Conservation (phyloP, 2,113 vertebrate species). For the Sturnus vulgaris region DNA sequence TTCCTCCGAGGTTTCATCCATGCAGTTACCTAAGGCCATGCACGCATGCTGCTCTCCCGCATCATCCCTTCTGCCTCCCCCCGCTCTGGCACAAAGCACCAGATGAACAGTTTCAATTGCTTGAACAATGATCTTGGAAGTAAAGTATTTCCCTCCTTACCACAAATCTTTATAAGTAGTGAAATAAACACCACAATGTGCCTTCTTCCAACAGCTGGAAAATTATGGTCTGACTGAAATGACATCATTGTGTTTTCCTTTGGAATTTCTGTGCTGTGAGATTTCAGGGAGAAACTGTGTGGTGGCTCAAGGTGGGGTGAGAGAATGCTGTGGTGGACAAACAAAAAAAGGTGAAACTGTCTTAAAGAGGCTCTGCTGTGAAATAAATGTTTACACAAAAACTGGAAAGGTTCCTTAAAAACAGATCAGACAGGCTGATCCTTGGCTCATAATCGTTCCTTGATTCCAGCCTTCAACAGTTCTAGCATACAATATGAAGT, state of each 20-base stretch:
- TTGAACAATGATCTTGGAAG: slow-evolving; percentile 60
- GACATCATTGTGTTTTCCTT: slow-evolving; percentile 51
- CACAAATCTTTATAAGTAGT: slow-evolving; percentile 60
- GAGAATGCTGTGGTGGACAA: not conserved
- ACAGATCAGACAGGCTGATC: not conserved
- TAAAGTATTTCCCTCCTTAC: slow-evolving; percentile 43
- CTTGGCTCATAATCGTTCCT: not conserved
- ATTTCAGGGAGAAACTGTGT: not conserved
- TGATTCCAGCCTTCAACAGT: not conserved
- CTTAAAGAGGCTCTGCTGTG: not conserved
- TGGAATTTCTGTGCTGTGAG: slow-evolving; percentile 20
- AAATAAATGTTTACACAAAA: not conserved
- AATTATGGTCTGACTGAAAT: slow-evolving; percentile 59
- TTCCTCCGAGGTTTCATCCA: not conserved
- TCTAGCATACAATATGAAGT: accelerated
- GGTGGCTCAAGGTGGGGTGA: not conserved
- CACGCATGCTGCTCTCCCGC: accelerated
- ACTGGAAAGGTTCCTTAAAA: not conserved
- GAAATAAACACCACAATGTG: slow-evolving; percentile 55
- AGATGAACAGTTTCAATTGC: slow-evolving; percentile 36
- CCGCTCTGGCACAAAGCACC: not conserved
- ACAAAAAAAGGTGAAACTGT: not conserved
- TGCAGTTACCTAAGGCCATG: not conserved
- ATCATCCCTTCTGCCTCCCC: not conserved
- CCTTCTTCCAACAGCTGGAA: slow-evolving; percentile 63